Percentiles rank a stretch among this genome's conserved stretches.
Conservation (phyloP, 2,797 vertebrate genomes). For the Karalla daura region DNA sequence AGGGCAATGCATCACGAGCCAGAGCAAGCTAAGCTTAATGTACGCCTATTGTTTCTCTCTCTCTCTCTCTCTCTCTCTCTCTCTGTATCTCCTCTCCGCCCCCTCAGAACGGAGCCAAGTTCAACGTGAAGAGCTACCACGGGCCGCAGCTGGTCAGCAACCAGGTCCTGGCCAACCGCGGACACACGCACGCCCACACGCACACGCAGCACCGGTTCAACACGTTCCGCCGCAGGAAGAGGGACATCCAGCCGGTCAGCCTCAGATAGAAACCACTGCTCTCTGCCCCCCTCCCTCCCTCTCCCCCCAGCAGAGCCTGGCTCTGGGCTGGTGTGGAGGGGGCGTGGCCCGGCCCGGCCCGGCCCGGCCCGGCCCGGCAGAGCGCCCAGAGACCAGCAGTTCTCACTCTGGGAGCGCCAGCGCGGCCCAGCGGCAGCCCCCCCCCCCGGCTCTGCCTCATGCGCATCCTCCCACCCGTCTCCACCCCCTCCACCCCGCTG, state of each 20-base stretch:
- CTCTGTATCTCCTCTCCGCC: neutral
- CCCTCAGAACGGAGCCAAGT: constrained; percentile 88
- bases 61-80: neutral
- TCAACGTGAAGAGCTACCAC: constrained; percentile 92
- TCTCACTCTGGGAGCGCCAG: constrained; percentile 68
- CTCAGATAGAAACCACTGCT: constrained; percentile 88
- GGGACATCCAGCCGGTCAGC: constrained; percentile 93
- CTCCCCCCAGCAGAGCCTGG: constrained; percentile 47
- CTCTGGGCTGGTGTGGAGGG: constrained; percentile 44
- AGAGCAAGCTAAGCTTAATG: too few species aligned
- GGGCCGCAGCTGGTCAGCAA: constrained; percentile 85
- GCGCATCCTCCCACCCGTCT: constrained; percentile 72
- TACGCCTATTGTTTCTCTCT: neutral
- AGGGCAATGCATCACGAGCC: too few species aligned
- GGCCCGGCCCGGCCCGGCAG: too few species aligned
- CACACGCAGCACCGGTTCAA: constrained; percentile 92
- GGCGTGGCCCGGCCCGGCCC: constrained; percentile 56
- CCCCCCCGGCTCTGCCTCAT: constrained; percentile 86
- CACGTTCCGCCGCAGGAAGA: constrained; percentile 93
- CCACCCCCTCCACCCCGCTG: constrained; percentile 42
- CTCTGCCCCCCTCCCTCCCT: constrained; percentile 1
- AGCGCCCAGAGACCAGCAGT: constrained; percentile 84
- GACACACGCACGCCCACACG: constrained; percentile 79
- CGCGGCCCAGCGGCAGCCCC: constrained; percentile 49
- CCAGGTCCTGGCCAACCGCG: constrained; percentile 81